Base-by-base conservation (phyloP, 2,888 invertebrate genomes). In the Noctua pronuba region DNA sequence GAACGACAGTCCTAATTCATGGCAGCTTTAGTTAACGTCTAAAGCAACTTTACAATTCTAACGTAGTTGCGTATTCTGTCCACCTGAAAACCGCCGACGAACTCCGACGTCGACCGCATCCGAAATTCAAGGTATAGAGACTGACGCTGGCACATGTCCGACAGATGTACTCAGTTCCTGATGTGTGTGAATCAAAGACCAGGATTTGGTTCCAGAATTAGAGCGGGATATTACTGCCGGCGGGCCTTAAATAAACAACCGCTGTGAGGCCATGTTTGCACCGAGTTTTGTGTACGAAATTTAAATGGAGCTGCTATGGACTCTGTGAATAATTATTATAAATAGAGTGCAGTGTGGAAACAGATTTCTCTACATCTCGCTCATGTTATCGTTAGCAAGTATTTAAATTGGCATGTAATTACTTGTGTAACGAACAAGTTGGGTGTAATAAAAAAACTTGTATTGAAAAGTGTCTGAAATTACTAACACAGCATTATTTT, bases 51-150 rank as follows among this genome's bases (percentile, higher is more conserved):
- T 92, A 89, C 91, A 90, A 91, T 92, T 91, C 93, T 92, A 91
- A 92, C 92, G 90, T 92, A 92, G 92, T 93, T 92, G 92, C 92
- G 90, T 92, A 91, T 92, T 93, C 93, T 91, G 93, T 92, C 93
- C 92, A 93, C 93, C 90, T 93, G 92, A 89, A 92, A 93, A 91
- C 90, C 88, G 82, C 89, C 86, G 92, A 86, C 93, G 73, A 95
- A 95, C 95, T 95, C 92, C 83, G 92, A 94, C 94, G 92, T 92
- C 77, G 78, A 87, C 79, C 79, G 90, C 94, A 95, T 95, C 89
- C 92, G 94, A 95, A 95, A 95, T 96, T 92, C 92, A 95, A 91
- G 92, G 92, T 92, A 91, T 92, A 94, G 92, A 94, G 94, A 93
- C 94, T 91, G 90, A 90, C 88, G 85, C 88, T 89, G 93, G 91